Evolutionary conservation across 2,888 invertebrate genomes (phyloP).

Genomic region (Pharmacophagus antenor): DNA sequence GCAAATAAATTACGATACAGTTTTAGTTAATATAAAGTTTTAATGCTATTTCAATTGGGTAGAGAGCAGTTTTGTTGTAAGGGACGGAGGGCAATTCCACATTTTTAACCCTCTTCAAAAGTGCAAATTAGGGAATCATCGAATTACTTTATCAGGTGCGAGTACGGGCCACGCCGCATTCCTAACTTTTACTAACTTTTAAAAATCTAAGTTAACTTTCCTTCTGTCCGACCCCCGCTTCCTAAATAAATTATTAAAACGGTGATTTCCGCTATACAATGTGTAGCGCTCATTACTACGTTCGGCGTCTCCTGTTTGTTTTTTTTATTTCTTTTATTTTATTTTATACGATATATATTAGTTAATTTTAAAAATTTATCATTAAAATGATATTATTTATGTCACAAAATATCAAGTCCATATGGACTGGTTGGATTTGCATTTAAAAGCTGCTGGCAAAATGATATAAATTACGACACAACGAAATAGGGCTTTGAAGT

Average conservation of each 20-base stretch:
- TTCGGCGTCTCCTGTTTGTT: no score
- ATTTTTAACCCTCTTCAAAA: constrained; percentile 75
- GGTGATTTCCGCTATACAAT: constrained; percentile 48
- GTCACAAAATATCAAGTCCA: no score
- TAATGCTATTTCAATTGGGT: constrained; percentile 63
- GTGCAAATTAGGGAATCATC: constrained; percentile 75
- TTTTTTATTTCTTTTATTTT: no score
- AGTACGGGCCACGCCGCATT: constrained; percentile 55
- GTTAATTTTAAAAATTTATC: no score
- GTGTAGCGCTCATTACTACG: constrained; percentile 55
- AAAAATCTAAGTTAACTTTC: constrained; percentile 78
- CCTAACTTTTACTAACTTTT: constrained; percentile 73
- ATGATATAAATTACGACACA: no score
- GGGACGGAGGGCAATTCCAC: constrained; percentile 57
- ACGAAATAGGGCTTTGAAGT: no score
- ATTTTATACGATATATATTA: background rate
- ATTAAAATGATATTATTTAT: no score
- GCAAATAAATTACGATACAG: constrained; percentile 35
- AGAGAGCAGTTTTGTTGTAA: constrained; percentile 37
- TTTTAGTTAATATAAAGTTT: constrained; percentile 60
- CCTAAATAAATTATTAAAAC: constrained; percentile 71
- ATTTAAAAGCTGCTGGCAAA: no score
- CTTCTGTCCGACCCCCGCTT: constrained; percentile 46
- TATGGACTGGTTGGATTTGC: no score
- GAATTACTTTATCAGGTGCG: constrained; percentile 76